Base-by-base conservation (phyloP, 2,888 invertebrate genomes). In the Ectemnius lituratus region DNA sequence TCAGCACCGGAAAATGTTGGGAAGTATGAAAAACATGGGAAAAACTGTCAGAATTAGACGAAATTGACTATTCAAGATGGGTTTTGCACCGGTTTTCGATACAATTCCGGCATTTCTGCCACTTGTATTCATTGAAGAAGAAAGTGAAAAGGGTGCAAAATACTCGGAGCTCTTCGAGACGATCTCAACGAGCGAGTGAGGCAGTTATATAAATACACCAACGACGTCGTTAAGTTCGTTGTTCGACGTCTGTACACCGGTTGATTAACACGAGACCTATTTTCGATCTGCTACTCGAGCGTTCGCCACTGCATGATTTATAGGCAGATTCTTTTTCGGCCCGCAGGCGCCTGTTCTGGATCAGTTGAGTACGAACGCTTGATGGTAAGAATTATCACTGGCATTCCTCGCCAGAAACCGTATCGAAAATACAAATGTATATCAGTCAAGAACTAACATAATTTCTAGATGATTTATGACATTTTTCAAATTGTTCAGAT, bases 261-360 rank as follows among this genome's bases (percentile, higher is more conserved):
- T 65, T 67, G 73, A 73, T 73, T 62, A 73, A 73, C 69, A 52
- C 23, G 63, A 59, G 62, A 46, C 27, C 63, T 67, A 67, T 71
- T 74, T 71, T 71, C 63, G 63, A 64, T 45, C 28, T 37, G 49
- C 64, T 59, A 59, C 56, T 14, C 11, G 6, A 6, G 61, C 11
- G 45, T 23, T 46, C 16, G 46, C 8, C 14, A 20, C 49, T 14
- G 27, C n/a, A 60, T 67, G 71, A 74, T 72, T 72, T 74, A 67
- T 47, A 16, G 59, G 61, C 61, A 62, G 58, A 59, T 28, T 62
- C 59, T 58, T 73, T 62, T 37, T 11, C 37, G 37, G 37, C 46
- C 18, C 61, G 46, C 46, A 14, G 46, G 45, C 18, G 46, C 28
- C 59, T 60, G 59, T 4, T 16, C n/a, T 2, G 8, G 37, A 16